Conservation (phyloP, 2,888 invertebrate species). For the Eudemis profundana region DNA sequence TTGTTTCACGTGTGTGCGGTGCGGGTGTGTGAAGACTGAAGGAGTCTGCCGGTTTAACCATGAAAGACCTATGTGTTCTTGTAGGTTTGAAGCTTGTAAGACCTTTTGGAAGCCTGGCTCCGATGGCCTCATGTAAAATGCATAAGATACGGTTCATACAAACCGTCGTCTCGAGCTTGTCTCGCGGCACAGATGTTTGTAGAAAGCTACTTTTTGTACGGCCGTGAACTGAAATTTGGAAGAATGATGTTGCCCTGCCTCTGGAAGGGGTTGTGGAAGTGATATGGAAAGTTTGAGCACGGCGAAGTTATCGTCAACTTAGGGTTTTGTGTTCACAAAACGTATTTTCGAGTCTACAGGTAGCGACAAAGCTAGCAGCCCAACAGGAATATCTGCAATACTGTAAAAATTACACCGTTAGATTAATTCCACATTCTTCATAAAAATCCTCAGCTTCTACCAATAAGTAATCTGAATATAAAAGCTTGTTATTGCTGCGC, state of each 20-base stretch:
- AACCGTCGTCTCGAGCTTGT: slow-evolving; percentile 68
- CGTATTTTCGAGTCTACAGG: not conserved
- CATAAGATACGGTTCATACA: slow-evolving; percentile 83
- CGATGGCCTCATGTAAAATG: slow-evolving; percentile 86
- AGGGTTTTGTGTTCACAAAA: not conserved
- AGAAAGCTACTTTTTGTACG: slow-evolving; percentile 68
- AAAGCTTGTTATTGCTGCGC: too few species aligned
- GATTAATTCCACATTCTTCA: too few species aligned
- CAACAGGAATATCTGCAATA: not conserved
- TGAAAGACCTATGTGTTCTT: not conserved
- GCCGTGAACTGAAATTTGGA: slow-evolving; percentile 53
- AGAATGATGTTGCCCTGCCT: slow-evolving; percentile 28
- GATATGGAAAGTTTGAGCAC: slow-evolving; percentile 22
- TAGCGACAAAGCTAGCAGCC: too few species aligned
- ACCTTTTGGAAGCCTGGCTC: not conserved
- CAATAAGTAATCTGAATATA: too few species aligned
- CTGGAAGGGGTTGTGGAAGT: slow-evolving; percentile 18
- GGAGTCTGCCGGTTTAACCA: slow-evolving; percentile 43
- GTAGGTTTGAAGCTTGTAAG: not conserved
- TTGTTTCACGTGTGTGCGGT: slow-evolving; percentile 58
- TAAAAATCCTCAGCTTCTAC: too few species aligned
- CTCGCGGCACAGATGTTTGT: slow-evolving; percentile 76
- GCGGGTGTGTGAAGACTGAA: slow-evolving; percentile 53
- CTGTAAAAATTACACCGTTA: not conserved
- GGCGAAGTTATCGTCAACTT: not conserved